These are phyloP conservation scores for Chanos chanos DNA, from an alignment of 2,797 vertebrate genomes.

Conservation along the genomic window DNA sequence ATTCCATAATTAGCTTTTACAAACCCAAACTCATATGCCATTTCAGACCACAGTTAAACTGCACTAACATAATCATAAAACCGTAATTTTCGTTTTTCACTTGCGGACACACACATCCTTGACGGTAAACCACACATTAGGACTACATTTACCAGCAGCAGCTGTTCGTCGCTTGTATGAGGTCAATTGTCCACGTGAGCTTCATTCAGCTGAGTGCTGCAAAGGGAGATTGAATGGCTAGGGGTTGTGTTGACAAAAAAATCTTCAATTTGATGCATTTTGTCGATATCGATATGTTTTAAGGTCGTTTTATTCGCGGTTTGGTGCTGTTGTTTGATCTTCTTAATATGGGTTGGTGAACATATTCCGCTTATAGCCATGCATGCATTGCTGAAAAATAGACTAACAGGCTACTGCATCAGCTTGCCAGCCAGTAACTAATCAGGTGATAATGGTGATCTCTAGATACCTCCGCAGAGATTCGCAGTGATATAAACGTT, in stretches of 20 bases:
- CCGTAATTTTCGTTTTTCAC: too few species aligned
- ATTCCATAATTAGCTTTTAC: too few species aligned
- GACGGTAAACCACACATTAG: not conserved
- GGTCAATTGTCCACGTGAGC: conserved; percentile 48
- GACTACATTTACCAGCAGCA: conserved; percentile 51
- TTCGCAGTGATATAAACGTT: conserved; percentile 5
- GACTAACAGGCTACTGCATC: not conserved
- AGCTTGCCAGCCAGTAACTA: not conserved
- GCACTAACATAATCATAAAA: too few species aligned
- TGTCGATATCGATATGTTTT: not conserved
- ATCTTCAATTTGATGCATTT: conserved; percentile 4
- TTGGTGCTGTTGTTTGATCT: not conserved
- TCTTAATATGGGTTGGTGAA: not conserved
- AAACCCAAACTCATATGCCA: too few species aligned
- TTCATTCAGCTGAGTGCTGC: conserved; percentile 49
- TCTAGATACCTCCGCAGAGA: conserved; percentile 9
- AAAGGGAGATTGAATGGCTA: conserved; percentile 50
- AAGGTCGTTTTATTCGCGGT: not conserved
- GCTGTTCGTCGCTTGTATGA: conserved; percentile 42
- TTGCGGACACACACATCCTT: too few species aligned
- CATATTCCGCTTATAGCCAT: too few species aligned
- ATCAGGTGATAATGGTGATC: conserved; percentile 13
- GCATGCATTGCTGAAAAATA: not conserved
- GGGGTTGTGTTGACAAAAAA: conserved; percentile 34
- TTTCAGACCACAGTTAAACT: too few species aligned